Evolutionary conservation across 2,113 vertebrate genomes (phyloP), one percentile per base, ranked within the genome.

Genomic region (Petrocephalus microphthalmus): DNA sequence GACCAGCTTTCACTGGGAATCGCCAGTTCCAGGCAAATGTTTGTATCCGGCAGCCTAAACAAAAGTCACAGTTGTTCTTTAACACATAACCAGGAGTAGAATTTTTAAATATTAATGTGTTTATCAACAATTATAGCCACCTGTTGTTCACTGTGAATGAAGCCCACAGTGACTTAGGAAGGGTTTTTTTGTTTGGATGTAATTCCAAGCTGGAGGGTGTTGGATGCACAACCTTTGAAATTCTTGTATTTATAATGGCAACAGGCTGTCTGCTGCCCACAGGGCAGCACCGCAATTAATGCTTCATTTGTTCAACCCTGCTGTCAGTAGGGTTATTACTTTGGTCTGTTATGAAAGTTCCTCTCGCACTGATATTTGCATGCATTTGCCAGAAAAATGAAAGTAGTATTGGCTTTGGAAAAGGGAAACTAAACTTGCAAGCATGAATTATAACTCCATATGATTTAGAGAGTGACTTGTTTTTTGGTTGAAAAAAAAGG

Each of bases 301-400:
- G 86, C 29, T 22, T 57, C 87, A 45, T 13, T 19, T 37, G 25
- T n/a, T 87, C 45, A 84, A 20, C 88, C 8, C 87, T 29, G 84
- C 84, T 88, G 87, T 87, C 64, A 85, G 29, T 78, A 7, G 17
- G 33, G 29, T 78, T 78, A 78, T 78, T 54, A 54, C 53, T 54
- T 78, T 78, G 17, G 71, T 78, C 71, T 78, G 33, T 78, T 78
- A 74, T 37, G 71, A 78, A 78, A 33, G 33, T 78, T 78, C 33
- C 33, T 19, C 33, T 78, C 17, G 19, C 33, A 33, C 71, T 78
- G 60, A 67, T 42, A 78, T n/a, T 29, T 29, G 13, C 71, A 17
- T 19, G 15, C 33, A 42, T 78, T 78, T 78, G 17, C 33, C 71
- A 42, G 71, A 42, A 42, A 42, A 78, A 25, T n/a, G 25, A 42